phyloP scores from a whole-genome alignment of 2,888 invertebrate species.

The Pyrgus malvae region DNA sequence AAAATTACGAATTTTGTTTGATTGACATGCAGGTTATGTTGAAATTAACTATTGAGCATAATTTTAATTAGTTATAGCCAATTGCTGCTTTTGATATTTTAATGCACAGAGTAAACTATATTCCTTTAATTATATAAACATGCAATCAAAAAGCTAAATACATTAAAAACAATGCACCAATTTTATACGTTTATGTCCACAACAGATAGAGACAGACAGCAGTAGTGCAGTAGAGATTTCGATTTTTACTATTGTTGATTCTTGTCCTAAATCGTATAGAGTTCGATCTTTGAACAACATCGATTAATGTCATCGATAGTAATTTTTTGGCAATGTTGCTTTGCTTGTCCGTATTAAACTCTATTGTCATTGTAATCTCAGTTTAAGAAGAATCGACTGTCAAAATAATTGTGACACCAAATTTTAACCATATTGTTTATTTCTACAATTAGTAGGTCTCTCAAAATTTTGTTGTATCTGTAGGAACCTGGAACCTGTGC shows the following conservation, averaged over 20 bases:
- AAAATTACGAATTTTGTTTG: slow-evolving; percentile 23
- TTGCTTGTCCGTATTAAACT: no score
- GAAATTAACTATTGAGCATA: slow-evolving; percentile 25
- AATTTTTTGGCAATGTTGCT: no score
- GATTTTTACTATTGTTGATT: background rate
- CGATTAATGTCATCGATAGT: no score
- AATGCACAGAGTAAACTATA: background rate
- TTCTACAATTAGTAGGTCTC: no score
- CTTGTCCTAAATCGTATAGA: no score
- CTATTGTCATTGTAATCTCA: no score
- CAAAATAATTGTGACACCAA: no score
- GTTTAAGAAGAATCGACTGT: no score
- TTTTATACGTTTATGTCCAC: slow-evolving; percentile 37
- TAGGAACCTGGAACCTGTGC: no score
- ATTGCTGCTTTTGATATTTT: background rate
- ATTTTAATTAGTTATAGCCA: background rate
- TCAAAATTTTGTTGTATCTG: no score
- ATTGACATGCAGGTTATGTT: slow-evolving; percentile 61
- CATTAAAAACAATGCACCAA: slow-evolving; percentile 40
- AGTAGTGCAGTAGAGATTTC: background rate
- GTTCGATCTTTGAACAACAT: no score
- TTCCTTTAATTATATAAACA: slow-evolving; percentile 25
- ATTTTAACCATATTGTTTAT: no score
- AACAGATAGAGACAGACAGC: background rate
- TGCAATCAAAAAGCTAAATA: slow-evolving; percentile 37